Conservation (phyloP, 2,888 invertebrate species). For the Morpho achilles region DNA sequence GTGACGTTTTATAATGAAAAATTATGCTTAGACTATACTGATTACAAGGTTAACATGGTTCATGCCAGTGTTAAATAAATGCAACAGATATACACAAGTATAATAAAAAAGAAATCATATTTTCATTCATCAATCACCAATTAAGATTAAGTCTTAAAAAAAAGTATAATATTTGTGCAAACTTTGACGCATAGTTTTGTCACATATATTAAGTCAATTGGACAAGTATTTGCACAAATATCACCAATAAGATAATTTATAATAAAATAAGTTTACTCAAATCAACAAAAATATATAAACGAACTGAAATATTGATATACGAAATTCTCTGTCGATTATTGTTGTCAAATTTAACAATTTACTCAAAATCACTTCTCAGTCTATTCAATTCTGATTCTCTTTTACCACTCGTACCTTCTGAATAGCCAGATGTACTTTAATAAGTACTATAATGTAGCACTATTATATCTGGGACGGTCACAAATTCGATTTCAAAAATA, state of each 20-base stretch:
- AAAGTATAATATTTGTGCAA: too few relatives aligned
- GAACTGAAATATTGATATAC: neutral
- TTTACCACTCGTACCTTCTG: neutral
- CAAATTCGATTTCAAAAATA: neutral
- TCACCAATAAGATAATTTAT: neutral
- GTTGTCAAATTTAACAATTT: neutral
- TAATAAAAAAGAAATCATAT: conserved; percentile 14
- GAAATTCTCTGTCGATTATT: neutral
- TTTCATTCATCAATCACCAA: too few relatives aligned
- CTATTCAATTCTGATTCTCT: neutral
- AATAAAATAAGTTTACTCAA: neutral
- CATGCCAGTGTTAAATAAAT: conserved; percentile 55
- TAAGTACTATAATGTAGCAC: neutral
- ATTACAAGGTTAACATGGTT: conserved; percentile 7
- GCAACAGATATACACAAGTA: conserved; percentile 68
- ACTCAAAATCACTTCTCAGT: neutral
- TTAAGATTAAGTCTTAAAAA: too few relatives aligned
- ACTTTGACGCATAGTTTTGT: too few relatives aligned
- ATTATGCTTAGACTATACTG: conserved; percentile 16
- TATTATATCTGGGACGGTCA: conserved; percentile 14
- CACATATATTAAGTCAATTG: too few relatives aligned
- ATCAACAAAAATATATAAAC: conserved; percentile 2
- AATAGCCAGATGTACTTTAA: too few relatives aligned
- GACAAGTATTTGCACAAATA: neutral
- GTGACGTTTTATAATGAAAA: conserved; percentile 27